Percentiles rank a stretch among this genome's conserved stretches.
phyloP scores from a whole-genome alignment of 1,140 invertebrate genomes.

The Parasteatoda tepidariorum region DNA sequence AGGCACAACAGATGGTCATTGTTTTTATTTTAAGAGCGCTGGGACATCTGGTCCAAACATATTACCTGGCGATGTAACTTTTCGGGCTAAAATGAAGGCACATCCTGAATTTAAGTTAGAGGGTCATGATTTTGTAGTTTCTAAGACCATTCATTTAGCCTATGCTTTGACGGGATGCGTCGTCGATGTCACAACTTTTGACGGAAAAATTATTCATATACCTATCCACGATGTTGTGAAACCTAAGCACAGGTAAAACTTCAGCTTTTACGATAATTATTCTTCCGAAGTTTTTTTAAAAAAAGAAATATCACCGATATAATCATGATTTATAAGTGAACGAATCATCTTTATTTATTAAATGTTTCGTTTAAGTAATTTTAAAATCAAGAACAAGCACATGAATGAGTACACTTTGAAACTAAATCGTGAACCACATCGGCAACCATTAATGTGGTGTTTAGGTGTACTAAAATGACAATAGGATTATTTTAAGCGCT shows the following conservation, averaged over 20 bases:
- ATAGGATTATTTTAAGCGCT: too few relatives aligned
- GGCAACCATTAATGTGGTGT: too few relatives aligned
- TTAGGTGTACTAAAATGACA: too few relatives aligned
- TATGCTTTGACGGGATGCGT: conserved; percentile 37
- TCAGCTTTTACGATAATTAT: too few relatives aligned
- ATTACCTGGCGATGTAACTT: conserved; percentile 25
- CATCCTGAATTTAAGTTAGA: conserved; percentile 23
- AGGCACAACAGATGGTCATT: conserved; percentile 28
- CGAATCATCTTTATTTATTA: too few relatives aligned
- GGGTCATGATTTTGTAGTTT: neutral
- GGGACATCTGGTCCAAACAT: conserved; percentile 33
- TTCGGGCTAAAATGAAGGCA: conserved; percentile 1
- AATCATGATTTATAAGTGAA: neutral
- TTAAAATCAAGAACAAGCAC: too few relatives aligned
- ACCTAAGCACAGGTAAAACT: conserved; percentile 36
- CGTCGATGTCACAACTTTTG: conserved; percentile 34
- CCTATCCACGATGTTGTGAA: conserved; percentile 21
- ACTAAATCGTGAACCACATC: too few relatives aligned
- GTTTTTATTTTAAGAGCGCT: conserved; percentile 24
- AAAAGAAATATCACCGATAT: neutral
- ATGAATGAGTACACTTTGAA: too few relatives aligned
- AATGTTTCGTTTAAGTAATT: too few relatives aligned
- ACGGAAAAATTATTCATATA: conserved; percentile 36
- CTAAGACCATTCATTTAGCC: neutral
- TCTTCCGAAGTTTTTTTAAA: too few relatives aligned